Percentiles rank a stretch among this genome's conserved stretches.
These are phyloP conservation scores for Orthosia gracilis DNA, from an alignment of 2,888 invertebrate species.

Conservation along the genomic window DNA sequence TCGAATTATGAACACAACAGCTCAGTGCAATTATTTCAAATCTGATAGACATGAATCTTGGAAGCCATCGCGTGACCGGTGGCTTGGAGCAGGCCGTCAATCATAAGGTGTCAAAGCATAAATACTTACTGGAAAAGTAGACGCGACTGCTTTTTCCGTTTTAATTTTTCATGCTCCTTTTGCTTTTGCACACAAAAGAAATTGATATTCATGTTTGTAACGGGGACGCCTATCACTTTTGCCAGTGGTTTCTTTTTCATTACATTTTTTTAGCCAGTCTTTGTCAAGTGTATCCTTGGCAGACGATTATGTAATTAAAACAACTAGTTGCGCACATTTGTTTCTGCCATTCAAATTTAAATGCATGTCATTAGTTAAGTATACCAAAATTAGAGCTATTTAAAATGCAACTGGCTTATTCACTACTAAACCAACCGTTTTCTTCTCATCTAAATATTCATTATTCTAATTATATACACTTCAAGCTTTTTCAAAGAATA, in stretches of 20 bases:
- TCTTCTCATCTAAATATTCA: constrained; percentile 27
- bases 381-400: constrained; percentile 20
- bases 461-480: constrained; percentile 12
- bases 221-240: constrained; percentile 6
- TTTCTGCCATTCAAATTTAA: constrained; percentile 24
- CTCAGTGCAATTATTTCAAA: constrained; percentile 71
- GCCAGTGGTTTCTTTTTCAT: constrained; percentile 14
- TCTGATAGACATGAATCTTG: constrained; percentile 70
- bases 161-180: constrained; percentile 43
- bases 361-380: constrained; percentile 22
- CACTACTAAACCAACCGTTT: constrained; percentile 9
- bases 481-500: constrained; percentile 5
- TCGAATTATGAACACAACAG: constrained; percentile 67
- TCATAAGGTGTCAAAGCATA: constrained; percentile 64
- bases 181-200: constrained; percentile 40
- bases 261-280: not conserved
- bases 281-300: constrained; percentile 20
- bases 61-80: constrained; percentile 72
- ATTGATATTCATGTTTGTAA: constrained; percentile 39
- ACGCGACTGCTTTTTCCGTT: constrained; percentile 43
- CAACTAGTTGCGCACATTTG: constrained; percentile 22
- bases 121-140: constrained; percentile 47
- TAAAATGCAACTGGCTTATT: constrained; percentile 26
- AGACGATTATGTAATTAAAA: constrained; percentile 19
- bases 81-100: constrained; percentile 63